Percentiles rank a stretch among this genome's conserved stretches.
Evolutionary conservation across 2,797 vertebrate genomes (phyloP).

Genomic region (Lateolabrax maculatus): DNA sequence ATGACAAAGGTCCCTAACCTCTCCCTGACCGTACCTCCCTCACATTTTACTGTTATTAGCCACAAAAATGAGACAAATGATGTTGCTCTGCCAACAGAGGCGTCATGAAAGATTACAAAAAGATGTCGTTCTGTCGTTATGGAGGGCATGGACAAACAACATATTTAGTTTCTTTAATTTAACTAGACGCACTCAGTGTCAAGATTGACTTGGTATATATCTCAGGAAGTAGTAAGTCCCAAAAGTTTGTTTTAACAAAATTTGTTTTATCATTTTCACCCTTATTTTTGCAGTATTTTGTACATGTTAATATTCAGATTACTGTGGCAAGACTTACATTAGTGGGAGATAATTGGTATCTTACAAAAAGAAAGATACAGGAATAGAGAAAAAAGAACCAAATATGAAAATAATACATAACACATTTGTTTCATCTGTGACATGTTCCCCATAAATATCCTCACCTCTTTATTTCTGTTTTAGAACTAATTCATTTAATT

Average conservation of each 20-base stretch:
- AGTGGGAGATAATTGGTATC: not conserved
- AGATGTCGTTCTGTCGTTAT: not conserved
- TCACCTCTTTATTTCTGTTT: slow-evolving; percentile 39
- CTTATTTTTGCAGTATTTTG: not conserved
- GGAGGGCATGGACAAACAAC: not conserved
- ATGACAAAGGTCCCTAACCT: not conserved
- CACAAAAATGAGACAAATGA: too few species aligned
- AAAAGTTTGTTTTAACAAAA: not conserved
- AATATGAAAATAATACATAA: slow-evolving; percentile 32
- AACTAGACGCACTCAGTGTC: not conserved
- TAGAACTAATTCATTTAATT: slow-evolving; percentile 33
- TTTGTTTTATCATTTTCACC: not conserved
- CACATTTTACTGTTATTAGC: too few species aligned
- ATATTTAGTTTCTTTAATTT: not conserved
- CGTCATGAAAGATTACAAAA: not conserved
- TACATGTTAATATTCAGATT: not conserved
- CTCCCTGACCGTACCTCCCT: too few species aligned
- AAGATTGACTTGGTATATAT: too few species aligned
- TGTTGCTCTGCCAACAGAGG: not conserved
- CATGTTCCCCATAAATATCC: slow-evolving; percentile 2
- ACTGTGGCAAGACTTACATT: not conserved
- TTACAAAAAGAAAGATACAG: slow-evolving; percentile 3
- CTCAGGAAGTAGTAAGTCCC: too few species aligned
- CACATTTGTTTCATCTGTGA: slow-evolving; percentile 42
- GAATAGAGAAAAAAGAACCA: not conserved